Percentiles rank a stretch among this genome's conserved stretches.
phyloP scores from a whole-genome alignment of 2,888 invertebrate species.

The Tortricodes alternella region DNA sequence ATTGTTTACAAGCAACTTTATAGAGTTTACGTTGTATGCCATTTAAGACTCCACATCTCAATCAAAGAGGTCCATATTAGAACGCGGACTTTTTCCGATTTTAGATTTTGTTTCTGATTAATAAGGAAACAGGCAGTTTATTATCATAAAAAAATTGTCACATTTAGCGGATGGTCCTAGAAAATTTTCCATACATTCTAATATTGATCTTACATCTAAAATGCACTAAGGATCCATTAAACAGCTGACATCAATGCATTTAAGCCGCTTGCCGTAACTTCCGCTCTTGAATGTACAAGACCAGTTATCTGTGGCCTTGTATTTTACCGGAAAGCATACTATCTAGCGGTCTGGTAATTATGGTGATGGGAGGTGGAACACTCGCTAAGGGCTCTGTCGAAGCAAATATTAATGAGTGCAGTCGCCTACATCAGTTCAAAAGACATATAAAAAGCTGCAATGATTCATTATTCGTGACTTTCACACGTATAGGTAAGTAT shows the following conservation, averaged over 20 bases:
- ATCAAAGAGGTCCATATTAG: too few species aligned
- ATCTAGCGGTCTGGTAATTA: neutral
- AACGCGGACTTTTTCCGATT: too few species aligned
- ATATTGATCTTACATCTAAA: neutral
- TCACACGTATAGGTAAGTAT: too few species aligned
- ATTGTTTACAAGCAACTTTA: too few species aligned
- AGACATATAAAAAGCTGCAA: neutral
- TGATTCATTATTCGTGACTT: neutral
- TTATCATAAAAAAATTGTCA: too few species aligned
- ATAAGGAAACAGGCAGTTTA: too few species aligned
- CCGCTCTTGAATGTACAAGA: constrained; percentile 1
- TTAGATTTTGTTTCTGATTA: too few species aligned
- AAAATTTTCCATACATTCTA: too few species aligned
- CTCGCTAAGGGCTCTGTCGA: neutral
- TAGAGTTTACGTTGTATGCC: too few species aligned
- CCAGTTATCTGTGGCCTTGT: neutral
- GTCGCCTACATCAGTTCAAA: neutral
- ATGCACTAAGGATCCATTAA: neutral
- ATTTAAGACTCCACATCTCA: too few species aligned
- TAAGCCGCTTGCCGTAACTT: constrained; percentile 6
- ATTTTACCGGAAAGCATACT: neutral
- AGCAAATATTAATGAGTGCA: constrained; percentile 10
- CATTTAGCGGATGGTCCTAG: too few species aligned
- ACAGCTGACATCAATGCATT: constrained; percentile 9
- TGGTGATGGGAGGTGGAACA: neutral